Evolutionary conservation across 2,797 vertebrate genomes (phyloP).

Genomic region (Hipposideros larvatus): DNA sequence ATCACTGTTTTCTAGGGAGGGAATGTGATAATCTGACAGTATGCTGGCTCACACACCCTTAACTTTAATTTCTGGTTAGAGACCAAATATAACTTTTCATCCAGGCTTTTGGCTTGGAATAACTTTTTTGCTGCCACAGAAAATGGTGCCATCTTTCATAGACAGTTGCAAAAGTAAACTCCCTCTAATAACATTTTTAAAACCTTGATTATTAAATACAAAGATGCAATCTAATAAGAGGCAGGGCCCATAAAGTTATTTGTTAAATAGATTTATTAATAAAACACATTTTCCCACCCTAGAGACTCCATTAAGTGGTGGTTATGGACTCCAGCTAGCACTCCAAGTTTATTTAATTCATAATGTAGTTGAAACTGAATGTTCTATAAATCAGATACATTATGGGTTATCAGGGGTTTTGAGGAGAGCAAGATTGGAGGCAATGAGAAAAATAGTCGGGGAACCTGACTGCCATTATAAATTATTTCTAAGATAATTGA

Average conservation of each 20-base stretch:
- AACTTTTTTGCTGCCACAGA: constrained; percentile 27
- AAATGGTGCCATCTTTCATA: constrained; percentile 50
- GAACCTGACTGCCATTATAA: constrained; percentile 36
- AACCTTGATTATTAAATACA: constrained; percentile 63
- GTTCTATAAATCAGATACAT: constrained; percentile 63
- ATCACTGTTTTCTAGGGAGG: constrained; percentile 37
- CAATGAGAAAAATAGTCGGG: constrained; percentile 14
- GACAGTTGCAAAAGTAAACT: constrained; percentile 63
- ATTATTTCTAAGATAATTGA: constrained; percentile 63
- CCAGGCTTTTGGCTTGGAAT: constrained; percentile 31
- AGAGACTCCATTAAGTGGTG: constrained; percentile 39
- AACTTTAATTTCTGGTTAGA: constrained; percentile 47
- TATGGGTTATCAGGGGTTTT: constrained; percentile 57
- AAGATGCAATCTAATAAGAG: constrained; percentile 56
- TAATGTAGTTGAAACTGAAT: constrained; percentile 67
- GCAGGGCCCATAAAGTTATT: constrained; percentile 45
- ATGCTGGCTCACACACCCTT: background rate
- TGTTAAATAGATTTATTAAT: constrained; percentile 67
- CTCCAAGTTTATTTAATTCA: constrained; percentile 62
- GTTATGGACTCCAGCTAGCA: constrained; percentile 31
- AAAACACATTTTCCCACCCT: constrained; percentile 65
- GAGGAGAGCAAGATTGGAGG: constrained; percentile 14
- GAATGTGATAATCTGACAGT: constrained; percentile 41
- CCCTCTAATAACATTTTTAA: constrained; percentile 37
- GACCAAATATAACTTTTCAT: background rate